A percentile compares a stretch with the other conserved stretches of the same genome.
Evolutionary conservation across 2,888 invertebrate species (phyloP).

Genomic region (Idaea biselata): DNA sequence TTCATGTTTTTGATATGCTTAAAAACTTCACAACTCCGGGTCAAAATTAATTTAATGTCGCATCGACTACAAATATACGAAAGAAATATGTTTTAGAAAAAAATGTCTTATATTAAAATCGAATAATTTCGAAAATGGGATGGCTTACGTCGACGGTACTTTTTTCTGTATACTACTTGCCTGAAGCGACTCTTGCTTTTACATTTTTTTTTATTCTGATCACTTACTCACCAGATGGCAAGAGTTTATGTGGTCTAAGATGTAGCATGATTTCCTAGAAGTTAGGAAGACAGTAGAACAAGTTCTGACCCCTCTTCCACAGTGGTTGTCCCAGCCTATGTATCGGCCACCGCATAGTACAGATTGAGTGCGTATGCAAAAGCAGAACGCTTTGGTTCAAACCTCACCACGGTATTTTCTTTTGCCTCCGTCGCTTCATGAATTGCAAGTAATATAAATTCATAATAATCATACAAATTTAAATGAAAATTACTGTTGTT

Average conservation of each 20-base stretch:
- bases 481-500: neutral
- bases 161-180: neutral
- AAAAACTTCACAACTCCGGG: slow-evolving; percentile 62
- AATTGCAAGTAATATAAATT: neutral
- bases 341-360: too few species aligned
- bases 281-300: too few species aligned
- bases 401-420: too few species aligned
- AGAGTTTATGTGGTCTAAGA: too few species aligned
- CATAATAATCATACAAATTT: neutral
- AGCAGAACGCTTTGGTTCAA: too few species aligned
- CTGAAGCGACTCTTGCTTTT: neutral
- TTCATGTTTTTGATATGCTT: slow-evolving; percentile 65
- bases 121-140: slow-evolving; percentile 23
- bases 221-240: too few species aligned
- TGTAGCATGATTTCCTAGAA: too few species aligned
- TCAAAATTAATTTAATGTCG: slow-evolving; percentile 56
- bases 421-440: neutral
- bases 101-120: slow-evolving; percentile 24
- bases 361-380: too few species aligned
- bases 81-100: slow-evolving; percentile 21
- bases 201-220: too few species aligned
- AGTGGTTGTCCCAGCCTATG: too few species aligned
- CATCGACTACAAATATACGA: slow-evolving; percentile 37
- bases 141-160: slow-evolving; percentile 26
- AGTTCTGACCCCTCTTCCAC: too few species aligned